phyloP scores from a whole-genome alignment of 2,113 vertebrate species.

The Dicaeum eximium region DNA sequence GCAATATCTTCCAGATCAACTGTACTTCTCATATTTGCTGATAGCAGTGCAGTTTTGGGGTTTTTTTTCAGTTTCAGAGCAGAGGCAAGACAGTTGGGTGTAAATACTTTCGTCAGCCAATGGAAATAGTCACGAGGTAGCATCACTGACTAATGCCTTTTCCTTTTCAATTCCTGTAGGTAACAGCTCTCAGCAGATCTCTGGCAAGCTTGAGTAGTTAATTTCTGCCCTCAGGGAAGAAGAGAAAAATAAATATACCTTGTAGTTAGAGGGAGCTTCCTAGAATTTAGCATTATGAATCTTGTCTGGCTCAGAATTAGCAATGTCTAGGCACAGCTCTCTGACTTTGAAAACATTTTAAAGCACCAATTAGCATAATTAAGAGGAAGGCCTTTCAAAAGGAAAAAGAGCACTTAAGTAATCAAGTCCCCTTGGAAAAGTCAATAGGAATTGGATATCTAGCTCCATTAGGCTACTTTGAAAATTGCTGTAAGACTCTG shows the following conservation, averaged over 20 bases:
- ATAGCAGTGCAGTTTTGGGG: neutral
- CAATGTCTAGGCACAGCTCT: neutral
- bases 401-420: neutral
- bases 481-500: neutral
- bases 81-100: neutral
- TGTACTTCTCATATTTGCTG: neutral
- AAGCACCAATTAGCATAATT: neutral
- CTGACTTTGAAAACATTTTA: neutral
- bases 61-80: neutral
- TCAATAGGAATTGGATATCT: neutral
- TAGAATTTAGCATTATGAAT: neutral
- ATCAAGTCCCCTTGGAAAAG: neutral
- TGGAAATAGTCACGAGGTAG: neutral
- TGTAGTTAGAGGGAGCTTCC: neutral
- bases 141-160: neutral
- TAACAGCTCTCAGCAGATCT: neutral
- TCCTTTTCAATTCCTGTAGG: neutral
- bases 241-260: conserved; percentile 1
- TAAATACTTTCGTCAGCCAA: neutral
- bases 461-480: neutral
- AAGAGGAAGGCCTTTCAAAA: neutral
- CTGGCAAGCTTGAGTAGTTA: neutral
- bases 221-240: neutral
- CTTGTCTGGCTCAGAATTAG: neutral
- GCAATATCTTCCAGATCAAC: neutral